These are phyloP conservation scores for Stenoptilia bipunctidactyla DNA, from an alignment of 2,888 invertebrate species.

Conservation along the genomic window DNA sequence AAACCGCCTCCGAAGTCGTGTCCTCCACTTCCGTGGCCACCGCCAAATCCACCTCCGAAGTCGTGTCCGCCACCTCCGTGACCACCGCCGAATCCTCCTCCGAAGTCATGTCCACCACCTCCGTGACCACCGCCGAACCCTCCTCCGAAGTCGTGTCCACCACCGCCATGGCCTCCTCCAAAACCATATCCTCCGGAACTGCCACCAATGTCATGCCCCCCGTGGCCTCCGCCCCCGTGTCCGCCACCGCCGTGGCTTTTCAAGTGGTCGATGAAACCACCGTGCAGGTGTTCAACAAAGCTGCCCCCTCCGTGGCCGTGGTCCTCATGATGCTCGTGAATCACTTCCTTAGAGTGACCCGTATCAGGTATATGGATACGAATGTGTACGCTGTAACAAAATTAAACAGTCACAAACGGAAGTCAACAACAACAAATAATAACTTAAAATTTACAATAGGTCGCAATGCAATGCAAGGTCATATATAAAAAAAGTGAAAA, in stretches of 20 bases:
- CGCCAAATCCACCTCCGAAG: constrained; percentile 21
- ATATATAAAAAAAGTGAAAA: constrained; percentile 40
- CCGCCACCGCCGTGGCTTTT: constrained; percentile 17
- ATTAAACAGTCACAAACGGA: background rate
- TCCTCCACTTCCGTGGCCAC: constrained; percentile 18
- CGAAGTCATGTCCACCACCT: constrained; percentile 21
- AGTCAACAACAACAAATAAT: constrained; percentile 1
- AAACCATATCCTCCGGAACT: constrained; percentile 18
- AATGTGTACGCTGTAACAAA: constrained; percentile 67
- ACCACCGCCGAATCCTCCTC: constrained; percentile 16
- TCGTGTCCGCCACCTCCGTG: constrained; percentile 16
- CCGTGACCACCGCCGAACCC: constrained; percentile 17
- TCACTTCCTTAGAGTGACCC: constrained; percentile 47
- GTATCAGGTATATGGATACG: constrained; percentile 65
- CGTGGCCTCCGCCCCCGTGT: constrained; percentile 10
- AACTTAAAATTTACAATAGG: constrained; percentile 15
- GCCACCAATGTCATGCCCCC: constrained; percentile 9
- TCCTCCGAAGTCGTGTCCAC: constrained; percentile 14
- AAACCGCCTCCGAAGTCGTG: constrained; percentile 17
- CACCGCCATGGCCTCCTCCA: constrained; percentile 19
- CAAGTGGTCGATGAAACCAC: constrained; percentile 16
- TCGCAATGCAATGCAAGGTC: constrained; percentile 46
- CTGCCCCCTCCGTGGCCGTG: constrained; percentile 16
- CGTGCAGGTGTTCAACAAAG: constrained; percentile 2
- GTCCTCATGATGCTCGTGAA: constrained; percentile 42